phyloP scores from a whole-genome alignment of 1,140 invertebrate genomes.

The Tetramorium parvispinum region DNA sequence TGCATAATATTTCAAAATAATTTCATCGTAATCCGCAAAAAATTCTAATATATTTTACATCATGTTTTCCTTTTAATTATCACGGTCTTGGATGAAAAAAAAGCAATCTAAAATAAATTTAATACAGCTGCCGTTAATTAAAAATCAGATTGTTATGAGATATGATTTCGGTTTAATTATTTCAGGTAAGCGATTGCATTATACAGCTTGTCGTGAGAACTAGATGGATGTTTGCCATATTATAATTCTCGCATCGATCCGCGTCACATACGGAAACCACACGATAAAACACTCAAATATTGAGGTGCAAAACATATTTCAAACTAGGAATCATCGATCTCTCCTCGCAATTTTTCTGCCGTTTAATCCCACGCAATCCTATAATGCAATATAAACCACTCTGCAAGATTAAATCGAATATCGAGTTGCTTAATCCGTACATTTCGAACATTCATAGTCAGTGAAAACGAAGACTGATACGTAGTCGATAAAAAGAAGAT shows the following conservation, averaged over 20 bases:
- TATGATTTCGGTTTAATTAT: not conserved
- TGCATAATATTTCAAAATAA: not conserved
- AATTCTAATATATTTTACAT: not conserved
- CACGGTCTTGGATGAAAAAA: not conserved
- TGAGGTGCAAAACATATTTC: slow-evolving; percentile 46
- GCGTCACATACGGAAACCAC: slow-evolving; percentile 14
- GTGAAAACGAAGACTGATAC: slow-evolving; percentile 16
- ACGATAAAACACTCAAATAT: slow-evolving; percentile 27
- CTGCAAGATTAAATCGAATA: slow-evolving; percentile 59
- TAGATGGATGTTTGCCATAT: slow-evolving; percentile 20
- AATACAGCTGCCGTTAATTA: not conserved
- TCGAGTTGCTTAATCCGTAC: slow-evolving; percentile 37
- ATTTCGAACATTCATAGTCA: slow-evolving; percentile 16
- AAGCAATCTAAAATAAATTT: not conserved
- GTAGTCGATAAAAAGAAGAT: not conserved
- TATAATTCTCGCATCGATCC: slow-evolving; percentile 24
- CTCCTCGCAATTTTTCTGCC: slow-evolving; percentile 33
- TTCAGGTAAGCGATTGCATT: not conserved
- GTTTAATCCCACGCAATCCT: slow-evolving; percentile 42
- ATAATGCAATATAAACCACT: slow-evolving; percentile 57
- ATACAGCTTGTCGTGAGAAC: slow-evolving; percentile 4
- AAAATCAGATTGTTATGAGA: not conserved
- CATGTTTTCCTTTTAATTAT: not conserved
- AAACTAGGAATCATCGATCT: slow-evolving; percentile 23
- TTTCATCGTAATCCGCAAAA: not conserved